These are phyloP conservation scores for Avahi laniger DNA, from an alignment of 2,797 vertebrate genomes.

Conservation along the genomic window DNA sequence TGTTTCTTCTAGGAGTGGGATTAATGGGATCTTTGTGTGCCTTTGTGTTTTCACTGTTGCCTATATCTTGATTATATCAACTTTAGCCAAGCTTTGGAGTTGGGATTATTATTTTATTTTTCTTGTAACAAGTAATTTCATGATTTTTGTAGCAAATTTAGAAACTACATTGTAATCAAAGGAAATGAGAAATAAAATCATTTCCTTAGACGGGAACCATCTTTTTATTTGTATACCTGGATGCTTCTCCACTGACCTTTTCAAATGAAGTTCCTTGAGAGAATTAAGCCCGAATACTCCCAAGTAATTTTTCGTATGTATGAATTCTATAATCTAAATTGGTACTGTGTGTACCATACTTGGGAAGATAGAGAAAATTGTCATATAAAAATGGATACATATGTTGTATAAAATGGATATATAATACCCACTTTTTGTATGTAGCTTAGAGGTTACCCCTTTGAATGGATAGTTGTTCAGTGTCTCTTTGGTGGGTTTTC, in stretches of 20 bases:
- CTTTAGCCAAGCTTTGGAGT: neutral
- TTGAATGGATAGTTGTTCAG: neutral
- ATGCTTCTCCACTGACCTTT: neutral
- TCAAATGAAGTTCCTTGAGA: neutral
- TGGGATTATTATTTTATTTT: neutral
- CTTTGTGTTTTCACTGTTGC: neutral
- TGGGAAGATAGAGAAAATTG: neutral
- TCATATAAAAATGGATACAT: too few relatives aligned
- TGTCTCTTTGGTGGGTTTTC: neutral
- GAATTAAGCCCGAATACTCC: neutral
- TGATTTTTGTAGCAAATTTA: neutral
- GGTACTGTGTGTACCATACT: neutral
- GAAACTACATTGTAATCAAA: neutral
- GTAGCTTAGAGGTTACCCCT: neutral
- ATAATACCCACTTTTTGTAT: neutral
- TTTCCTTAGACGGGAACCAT: neutral
- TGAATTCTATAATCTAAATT: neutral
- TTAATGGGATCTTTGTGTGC: neutral
- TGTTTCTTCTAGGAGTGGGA: neutral
- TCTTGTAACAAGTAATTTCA: neutral
- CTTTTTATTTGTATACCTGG: neutral
- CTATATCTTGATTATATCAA: neutral
- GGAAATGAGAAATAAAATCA: neutral
- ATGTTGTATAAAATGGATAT: too few relatives aligned
- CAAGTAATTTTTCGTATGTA: neutral